Percentiles rank a stretch among this genome's conserved stretches.
phyloP scores from a whole-genome alignment of 1,140 invertebrate genomes.

The Dendrolimus kikuchii region DNA sequence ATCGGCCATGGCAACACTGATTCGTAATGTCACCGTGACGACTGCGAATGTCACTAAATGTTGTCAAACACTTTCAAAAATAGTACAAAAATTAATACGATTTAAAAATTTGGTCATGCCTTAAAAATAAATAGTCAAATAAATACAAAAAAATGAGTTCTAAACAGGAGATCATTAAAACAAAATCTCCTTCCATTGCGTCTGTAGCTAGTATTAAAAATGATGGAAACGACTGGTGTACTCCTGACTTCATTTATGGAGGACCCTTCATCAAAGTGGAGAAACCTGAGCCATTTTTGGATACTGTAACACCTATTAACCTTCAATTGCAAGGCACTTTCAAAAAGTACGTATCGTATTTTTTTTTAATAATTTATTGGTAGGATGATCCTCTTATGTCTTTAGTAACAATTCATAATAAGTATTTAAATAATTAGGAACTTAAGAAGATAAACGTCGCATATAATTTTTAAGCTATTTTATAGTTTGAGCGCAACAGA shows the following conservation, averaged over 20 bases:
- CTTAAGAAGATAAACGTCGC: too few species aligned
- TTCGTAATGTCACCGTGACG: too few species aligned
- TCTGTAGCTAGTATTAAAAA: constrained; percentile 11
- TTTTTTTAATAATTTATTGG: neutral
- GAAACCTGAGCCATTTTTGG: constrained; percentile 35
- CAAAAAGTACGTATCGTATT: constrained; percentile 44
- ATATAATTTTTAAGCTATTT: too few species aligned
- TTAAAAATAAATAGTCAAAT: neutral
- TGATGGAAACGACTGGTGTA: constrained; percentile 29
- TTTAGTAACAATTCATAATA: too few species aligned
- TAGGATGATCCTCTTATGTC: too few species aligned
- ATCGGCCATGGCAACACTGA: too few species aligned
- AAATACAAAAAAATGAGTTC: constrained; percentile 31
- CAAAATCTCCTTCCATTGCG: constrained; percentile 7
- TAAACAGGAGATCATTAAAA: constrained; percentile 6
- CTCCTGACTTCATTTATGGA: constrained; percentile 59
- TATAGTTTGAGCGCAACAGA: too few species aligned
- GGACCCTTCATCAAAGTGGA: constrained; percentile 50
- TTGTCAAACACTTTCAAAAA: too few species aligned
- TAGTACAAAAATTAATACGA: neutral
- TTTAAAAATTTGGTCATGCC: neutral
- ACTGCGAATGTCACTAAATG: neutral
- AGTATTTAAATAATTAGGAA: too few species aligned
- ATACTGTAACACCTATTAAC: constrained; percentile 46
- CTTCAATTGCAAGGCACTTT: constrained; percentile 48